These are phyloP conservation scores for Heliconius hewitsoni DNA, from an alignment of 1,140 invertebrate species.

Conservation along the genomic window DNA sequence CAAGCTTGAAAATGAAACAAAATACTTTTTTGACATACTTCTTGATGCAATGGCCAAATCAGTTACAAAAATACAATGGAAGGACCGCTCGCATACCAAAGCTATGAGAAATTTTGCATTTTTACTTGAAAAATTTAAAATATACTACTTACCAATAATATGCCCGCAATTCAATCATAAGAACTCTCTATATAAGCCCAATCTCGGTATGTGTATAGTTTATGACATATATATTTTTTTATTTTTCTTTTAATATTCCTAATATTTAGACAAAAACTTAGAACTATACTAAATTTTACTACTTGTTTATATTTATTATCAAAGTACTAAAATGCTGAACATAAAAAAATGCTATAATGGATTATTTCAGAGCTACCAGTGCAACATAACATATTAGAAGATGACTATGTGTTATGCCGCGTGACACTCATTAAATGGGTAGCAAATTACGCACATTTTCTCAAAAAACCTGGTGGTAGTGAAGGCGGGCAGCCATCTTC, in stretches of 20 bases:
- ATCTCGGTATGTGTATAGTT: slow-evolving; percentile 84
- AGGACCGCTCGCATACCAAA: slow-evolving; percentile 89
- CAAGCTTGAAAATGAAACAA: slow-evolving; percentile 92
- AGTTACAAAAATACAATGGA: slow-evolving; percentile 95
- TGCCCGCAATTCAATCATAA: slow-evolving; percentile 93
- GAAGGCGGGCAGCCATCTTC: slow-evolving; percentile 79
- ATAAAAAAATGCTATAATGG: not conserved
- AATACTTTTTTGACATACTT: slow-evolving; percentile 93
- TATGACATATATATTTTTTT: not conserved
- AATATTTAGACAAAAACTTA: not conserved
- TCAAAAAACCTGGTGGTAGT: slow-evolving; percentile 80
- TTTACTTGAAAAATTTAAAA: slow-evolving; percentile 95
- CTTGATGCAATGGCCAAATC: slow-evolving; percentile 95
- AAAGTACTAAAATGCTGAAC: not conserved
- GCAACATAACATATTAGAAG: slow-evolving; percentile 82
- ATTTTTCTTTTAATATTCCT: not conserved
- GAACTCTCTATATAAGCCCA: slow-evolving; percentile 93
- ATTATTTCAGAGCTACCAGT: slow-evolving; percentile 81
- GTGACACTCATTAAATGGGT: slow-evolving; percentile 95
- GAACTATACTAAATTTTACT: not conserved
- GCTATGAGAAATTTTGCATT: slow-evolving; percentile 93
- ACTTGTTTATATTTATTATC: not conserved
- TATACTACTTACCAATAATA: slow-evolving; percentile 94
- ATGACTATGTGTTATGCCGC: slow-evolving; percentile 87
- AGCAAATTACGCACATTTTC: slow-evolving; percentile 90